A percentile compares a stretch with the other conserved stretches of the same genome.
Evolutionary conservation across 2,797 vertebrate genomes (phyloP).

Genomic region (Amniataba percoides): DNA sequence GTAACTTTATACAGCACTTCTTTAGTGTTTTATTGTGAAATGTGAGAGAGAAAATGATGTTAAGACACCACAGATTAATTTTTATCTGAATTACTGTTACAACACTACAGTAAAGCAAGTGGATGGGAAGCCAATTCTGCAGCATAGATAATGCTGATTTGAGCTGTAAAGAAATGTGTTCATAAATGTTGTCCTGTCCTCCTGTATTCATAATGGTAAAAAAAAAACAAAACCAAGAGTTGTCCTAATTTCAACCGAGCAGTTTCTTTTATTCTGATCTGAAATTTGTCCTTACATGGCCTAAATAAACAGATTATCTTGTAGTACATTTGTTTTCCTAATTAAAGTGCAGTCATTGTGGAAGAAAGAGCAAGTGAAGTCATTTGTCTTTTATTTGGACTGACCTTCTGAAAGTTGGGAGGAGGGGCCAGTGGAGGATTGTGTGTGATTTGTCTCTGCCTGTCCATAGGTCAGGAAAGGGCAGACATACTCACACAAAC

Average conservation of each 20-base stretch:
- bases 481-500: slow-evolving; percentile 12
- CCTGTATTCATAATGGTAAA: slow-evolving; percentile 33
- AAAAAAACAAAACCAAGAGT: slow-evolving; percentile 36
- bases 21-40: slow-evolving; percentile 21
- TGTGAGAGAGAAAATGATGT: background rate
- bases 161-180: slow-evolving; percentile 16
- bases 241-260: background rate
- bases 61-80: background rate
- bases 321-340: slow-evolving; percentile 55
- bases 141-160: background rate
- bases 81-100: background rate
- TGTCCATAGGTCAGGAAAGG: slow-evolving; percentile 62
- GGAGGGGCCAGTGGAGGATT: slow-evolving; percentile 5
- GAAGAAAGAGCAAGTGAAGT: slow-evolving; percentile 42
- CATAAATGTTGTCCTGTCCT: slow-evolving; percentile 33
- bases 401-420: slow-evolving; percentile 60
- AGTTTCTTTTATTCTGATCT: slow-evolving; percentile 18
- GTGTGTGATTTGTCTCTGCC: slow-evolving; percentile 67
- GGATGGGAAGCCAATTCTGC: slow-evolving; percentile 7
- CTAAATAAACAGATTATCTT: slow-evolving; percentile 56
- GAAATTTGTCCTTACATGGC: slow-evolving; percentile 29
- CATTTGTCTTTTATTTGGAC: slow-evolving; percentile 61
- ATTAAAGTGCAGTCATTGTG: slow-evolving; percentile 48
- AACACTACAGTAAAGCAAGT: background rate
- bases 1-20: slow-evolving; percentile 28